phyloP scores from a whole-genome alignment of 2,113 vertebrate species.

The Aythya baeri region DNA sequence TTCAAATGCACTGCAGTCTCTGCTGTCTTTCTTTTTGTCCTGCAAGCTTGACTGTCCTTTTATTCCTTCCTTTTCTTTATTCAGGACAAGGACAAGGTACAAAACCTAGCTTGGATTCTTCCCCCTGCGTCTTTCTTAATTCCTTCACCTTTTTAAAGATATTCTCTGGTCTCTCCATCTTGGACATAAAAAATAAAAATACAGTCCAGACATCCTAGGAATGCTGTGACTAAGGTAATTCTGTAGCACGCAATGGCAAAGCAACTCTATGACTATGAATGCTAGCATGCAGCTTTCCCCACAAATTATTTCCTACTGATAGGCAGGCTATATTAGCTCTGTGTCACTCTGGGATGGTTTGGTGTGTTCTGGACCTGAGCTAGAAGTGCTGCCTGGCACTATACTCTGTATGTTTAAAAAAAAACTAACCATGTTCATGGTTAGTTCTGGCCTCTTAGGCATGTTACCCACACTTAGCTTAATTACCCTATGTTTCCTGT shows the following conservation, averaged over 20 bases:
- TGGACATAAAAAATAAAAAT: neutral
- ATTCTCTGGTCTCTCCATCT: neutral
- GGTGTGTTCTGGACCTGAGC: neutral
- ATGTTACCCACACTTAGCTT: neutral
- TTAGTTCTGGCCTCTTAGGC: neutral
- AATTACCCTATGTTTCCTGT: neutral
- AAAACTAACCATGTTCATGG: neutral
- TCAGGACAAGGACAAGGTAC: neutral
- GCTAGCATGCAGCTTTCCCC: neutral
- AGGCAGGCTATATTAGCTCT: neutral
- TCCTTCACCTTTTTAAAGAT: neutral
- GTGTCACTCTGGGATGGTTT: neutral
- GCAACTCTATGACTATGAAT: neutral
- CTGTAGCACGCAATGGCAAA: neutral
- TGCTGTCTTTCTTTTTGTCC: neutral
- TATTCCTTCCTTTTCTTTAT: neutral
- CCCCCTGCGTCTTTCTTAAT: neutral
- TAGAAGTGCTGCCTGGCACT: neutral
- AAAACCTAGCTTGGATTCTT: neutral
- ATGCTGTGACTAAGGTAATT: neutral
- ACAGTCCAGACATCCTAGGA: neutral
- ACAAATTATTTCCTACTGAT: neutral
- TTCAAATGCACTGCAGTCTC: neutral
- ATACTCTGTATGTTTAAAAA: neutral
- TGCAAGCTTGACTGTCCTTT: neutral